Conservation (phyloP, 1,140 invertebrate genomes). For the Drosophila pectinifera region DNA sequence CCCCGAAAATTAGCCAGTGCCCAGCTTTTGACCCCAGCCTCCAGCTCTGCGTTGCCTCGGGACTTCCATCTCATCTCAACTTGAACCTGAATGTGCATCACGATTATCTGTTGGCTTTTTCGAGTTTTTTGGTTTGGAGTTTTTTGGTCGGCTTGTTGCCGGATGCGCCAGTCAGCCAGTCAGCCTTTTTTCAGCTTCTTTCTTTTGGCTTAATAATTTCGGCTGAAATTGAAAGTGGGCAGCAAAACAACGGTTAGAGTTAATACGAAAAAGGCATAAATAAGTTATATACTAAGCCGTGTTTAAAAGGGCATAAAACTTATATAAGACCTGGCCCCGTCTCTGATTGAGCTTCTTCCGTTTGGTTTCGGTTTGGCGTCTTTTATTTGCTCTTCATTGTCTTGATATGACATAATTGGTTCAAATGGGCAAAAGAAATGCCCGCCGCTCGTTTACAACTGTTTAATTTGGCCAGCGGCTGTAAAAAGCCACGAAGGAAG, state of each 20-base stretch:
- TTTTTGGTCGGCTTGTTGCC: constrained; percentile 20
- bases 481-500: constrained; percentile 2
- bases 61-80: constrained; percentile 35
- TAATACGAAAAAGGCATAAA: constrained; percentile 35
- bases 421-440: constrained; percentile 40
- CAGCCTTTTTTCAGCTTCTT: too few relatives aligned
- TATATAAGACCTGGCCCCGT: constrained; percentile 21
- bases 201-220: constrained; percentile 35
- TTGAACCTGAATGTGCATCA: constrained; percentile 53
- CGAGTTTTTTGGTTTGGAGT: too few relatives aligned
- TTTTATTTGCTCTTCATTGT: constrained; percentile 37
- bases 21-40: constrained; percentile 21
- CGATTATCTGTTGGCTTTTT: constrained; percentile 24
- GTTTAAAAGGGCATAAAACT: constrained; percentile 56
- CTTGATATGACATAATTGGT: constrained; percentile 62
- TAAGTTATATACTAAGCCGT: constrained; percentile 51
- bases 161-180: constrained; percentile 35
- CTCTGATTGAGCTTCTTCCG: constrained; percentile 41
- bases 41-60: constrained; percentile 4
- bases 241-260: constrained; percentile 12
- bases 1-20: constrained; percentile 38
- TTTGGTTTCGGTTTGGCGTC: constrained; percentile 22
- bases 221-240: constrained; percentile 46
- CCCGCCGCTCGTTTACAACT: constrained; percentile 32
- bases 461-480: constrained; percentile 40